phyloP scores from a whole-genome alignment of 2,113 vertebrate genomes.

The Hippocampus comes region DNA sequence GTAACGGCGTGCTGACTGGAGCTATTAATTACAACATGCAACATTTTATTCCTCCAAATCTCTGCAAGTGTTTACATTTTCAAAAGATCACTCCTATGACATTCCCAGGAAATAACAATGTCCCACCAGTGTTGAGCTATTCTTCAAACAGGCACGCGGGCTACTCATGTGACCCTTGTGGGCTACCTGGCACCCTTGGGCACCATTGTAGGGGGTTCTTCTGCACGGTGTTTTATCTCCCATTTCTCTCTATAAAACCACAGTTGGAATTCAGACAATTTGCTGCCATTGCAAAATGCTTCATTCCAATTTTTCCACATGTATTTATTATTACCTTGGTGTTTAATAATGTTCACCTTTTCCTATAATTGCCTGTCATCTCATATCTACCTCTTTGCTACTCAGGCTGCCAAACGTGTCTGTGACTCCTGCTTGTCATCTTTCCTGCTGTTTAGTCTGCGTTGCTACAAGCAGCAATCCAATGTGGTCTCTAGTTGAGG shows the following conservation, averaged over 20 bases:
- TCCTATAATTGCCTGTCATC: neutral
- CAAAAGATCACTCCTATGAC: too few species aligned
- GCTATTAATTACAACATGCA: neutral
- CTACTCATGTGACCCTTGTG: neutral
- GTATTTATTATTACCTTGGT: neutral
- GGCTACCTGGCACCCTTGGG: neutral
- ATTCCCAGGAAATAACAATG: neutral
- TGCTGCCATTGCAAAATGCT: neutral
- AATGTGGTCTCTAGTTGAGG: conserved; percentile 23
- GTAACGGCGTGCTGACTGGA: too few species aligned
- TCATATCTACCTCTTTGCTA: conserved; percentile 17
- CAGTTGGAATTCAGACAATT: neutral
- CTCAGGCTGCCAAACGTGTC: conserved; percentile 19
- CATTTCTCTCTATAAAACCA: neutral
- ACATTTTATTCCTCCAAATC: too few species aligned
- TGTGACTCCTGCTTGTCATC: conserved; percentile 18
- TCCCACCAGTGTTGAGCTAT: neutral
- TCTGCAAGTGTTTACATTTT: neutral
- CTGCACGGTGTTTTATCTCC: neutral
- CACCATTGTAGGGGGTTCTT: neutral
- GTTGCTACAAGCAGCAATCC: conserved; percentile 31
- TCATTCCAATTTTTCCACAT: neutral
- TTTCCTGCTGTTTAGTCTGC: conserved; percentile 26
- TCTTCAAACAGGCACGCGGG: neutral
- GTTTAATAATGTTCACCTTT: neutral